Evolutionary conservation across 2,888 invertebrate species (phyloP), one percentile per base, ranked within the genome.

Genomic region (Hypercompe scribonia): DNA sequence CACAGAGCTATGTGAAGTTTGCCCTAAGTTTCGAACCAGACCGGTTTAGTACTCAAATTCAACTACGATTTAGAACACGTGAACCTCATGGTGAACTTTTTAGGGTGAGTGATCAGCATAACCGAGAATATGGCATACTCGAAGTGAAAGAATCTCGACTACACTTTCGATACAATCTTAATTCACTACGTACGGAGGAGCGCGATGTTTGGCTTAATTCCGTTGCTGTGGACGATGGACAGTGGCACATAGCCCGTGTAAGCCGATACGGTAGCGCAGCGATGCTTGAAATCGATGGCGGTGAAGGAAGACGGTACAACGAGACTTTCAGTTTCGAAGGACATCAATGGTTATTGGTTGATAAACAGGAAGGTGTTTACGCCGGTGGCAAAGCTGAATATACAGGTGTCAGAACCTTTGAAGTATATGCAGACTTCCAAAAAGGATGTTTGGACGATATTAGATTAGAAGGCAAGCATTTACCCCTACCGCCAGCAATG

Each of bases 321-420:
- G 99, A 99, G 91, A 98, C 98, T 0, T 99, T 99, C 90, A 97
- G 97, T 50, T 99, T 98, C 90, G 97, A 97, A 71, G 99, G 99
- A 0, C 99, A 99, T 90, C 99, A 99, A 87, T 98, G 98, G 98
- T 95, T 99, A 83, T 93, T 98, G 80, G 99, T 99, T 31, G 99
- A 98, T 89, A 99, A 99, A 87, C 99, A 99, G 89, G 99, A 99
- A 91, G 99, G 99, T 0, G 99, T 99, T 34, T 99, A 99, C 88
- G 99, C 99, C 0, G 99, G 99, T 72, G 99, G 99, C 28, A 99
- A 99, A 93, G 99, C 99, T 3, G 99, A 99, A 89, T 99, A 99
- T 89, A 99, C 99, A 3, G 99, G 99, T 36, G 98, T 99, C 5
- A 95, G 99, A 76, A 99, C 99, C 0, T 99, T 99, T 89, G 99